Base-by-base conservation (phyloP, 2,888 invertebrate species). In the Leucophora obtusa region DNA sequence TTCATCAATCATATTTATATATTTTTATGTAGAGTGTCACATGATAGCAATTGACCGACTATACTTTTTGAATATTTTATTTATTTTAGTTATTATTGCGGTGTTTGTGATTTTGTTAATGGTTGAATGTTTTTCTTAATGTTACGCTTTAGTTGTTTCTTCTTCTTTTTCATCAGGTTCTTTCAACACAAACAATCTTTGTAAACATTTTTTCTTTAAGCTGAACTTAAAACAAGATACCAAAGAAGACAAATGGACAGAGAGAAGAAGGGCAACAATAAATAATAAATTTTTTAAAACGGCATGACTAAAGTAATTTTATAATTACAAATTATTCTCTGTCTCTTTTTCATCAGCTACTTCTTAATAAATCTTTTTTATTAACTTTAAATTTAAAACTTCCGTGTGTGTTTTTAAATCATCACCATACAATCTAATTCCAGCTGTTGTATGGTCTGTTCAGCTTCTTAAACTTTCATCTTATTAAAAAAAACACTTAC, bases 111-210 rank as follows among this genome's bases (percentile, higher is more conserved):
- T 38, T 62, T 71, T 66, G 18, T 63, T 58, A 69, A 74, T 33
- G 53, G 10, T 65, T 63, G 43, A 24, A 35, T 68, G 62, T 62
- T 69, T 24, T 69, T 54, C 63, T 72, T 51, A 65, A 73, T 47
- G 74, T 70, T 74, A 65, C 70, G 79, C 79, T 70, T 74, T 65
- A 63, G 59, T 74, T 79, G 63, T 63, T 79, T 73, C 51, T 58
- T 58, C 58, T 73, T 60, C 9, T 51, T 51, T 35, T 68, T 66
- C 43, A 28, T 54, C 17, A 58, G 51, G 43, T 76, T 66, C 59
- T 73, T 28, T 17, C 21, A 15, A 28, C 28, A 58, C 43, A 70
- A 63, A 53, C 21, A 66, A 35, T 28, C 17, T 50, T 63, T 58
- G 70, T 58, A 54, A 60, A 60, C 17, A 68, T 8, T 63, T 62